Conservation (phyloP, 92 coral and sea anemone species). For the Zoanthus solanderi region DNA sequence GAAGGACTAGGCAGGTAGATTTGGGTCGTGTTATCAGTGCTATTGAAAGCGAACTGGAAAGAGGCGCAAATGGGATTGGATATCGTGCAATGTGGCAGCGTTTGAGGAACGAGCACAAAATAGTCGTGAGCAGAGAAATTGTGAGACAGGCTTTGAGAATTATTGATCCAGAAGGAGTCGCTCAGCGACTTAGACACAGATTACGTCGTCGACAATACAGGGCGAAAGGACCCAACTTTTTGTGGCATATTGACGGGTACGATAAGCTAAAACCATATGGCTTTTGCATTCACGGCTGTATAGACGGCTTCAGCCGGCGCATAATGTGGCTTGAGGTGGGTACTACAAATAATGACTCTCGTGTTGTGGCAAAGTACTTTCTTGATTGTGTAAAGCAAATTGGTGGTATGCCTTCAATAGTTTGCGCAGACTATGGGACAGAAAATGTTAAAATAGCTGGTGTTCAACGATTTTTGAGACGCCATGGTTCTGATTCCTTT, state of each 20-base stretch:
- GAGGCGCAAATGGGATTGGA: constrained; percentile 10
- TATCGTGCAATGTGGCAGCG: constrained; percentile 10
- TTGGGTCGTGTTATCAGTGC: constrained; percentile 9
- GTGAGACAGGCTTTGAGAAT: constrained; percentile 5
- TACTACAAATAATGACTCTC: constrained; percentile 36
- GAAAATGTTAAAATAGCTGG: constrained; percentile 35
- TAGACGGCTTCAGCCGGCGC: constrained; percentile 9
- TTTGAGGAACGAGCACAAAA: constrained; percentile 8
- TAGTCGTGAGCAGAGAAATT: constrained; percentile 8
- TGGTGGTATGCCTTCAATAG: background rate
- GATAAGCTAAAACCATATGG: constrained; percentile 13
- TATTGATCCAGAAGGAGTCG: constrained; percentile 9
- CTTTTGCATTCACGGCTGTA: constrained; percentile 28
- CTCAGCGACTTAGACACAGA: constrained; percentile 9
- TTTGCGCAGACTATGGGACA: constrained; percentile 12
- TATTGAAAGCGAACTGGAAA: constrained; percentile 7
- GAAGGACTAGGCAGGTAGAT: constrained; percentile 6
- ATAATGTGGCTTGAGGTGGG: constrained; percentile 33
- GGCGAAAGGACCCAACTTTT: constrained; percentile 24
- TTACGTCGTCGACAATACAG: constrained; percentile 9
- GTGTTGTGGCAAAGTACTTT: constrained; percentile 27
- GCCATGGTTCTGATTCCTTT: constrained; percentile 21
- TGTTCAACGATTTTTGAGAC: constrained; percentile 42
- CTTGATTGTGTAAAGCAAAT: constrained; percentile 3
- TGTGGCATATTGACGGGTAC: constrained; percentile 21